Evolutionary conservation across 2,888 invertebrate genomes (phyloP).

Genomic region (Callimorpha dominula): DNA sequence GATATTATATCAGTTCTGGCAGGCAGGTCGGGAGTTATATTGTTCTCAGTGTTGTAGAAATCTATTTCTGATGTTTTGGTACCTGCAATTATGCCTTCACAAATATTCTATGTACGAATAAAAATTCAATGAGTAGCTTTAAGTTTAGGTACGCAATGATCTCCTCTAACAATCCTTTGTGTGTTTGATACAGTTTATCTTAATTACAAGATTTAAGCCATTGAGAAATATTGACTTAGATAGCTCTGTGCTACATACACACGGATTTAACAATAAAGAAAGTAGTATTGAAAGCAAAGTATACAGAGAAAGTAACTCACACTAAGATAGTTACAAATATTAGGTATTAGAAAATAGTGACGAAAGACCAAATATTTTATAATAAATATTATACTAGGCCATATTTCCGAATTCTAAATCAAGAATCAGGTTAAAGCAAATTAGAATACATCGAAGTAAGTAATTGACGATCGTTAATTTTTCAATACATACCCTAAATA

Average conservation of each 20-base stretch:
- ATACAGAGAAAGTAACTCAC: neutral
- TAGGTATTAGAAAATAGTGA: neutral
- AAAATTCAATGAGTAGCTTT: neutral
- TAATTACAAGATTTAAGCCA: neutral
- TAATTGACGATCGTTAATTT: neutral
- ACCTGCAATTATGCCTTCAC: constrained; percentile 70
- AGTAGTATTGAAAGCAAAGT: neutral
- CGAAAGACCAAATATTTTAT: no score
- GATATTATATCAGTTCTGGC: constrained; percentile 59
- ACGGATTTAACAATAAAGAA: neutral
- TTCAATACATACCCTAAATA: neutral
- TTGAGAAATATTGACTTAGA: neutral
- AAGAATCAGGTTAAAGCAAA: neutral
- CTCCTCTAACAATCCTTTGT: neutral
- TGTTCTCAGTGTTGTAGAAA: constrained; percentile 75
- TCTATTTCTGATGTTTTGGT: constrained; percentile 81
- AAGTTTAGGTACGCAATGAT: neutral
- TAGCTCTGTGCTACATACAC: neutral
- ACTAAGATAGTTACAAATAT: neutral
- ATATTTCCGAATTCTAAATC: neutral
- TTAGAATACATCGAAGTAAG: neutral
- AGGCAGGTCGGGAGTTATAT: constrained; percentile 61
- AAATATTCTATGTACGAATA: constrained; percentile 36
- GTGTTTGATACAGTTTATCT: neutral
- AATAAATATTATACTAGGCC: neutral